Evolutionary conservation across 2,113 vertebrate species (phyloP), one percentile per base, ranked within the genome.

Genomic region (Upupa epops): DNA sequence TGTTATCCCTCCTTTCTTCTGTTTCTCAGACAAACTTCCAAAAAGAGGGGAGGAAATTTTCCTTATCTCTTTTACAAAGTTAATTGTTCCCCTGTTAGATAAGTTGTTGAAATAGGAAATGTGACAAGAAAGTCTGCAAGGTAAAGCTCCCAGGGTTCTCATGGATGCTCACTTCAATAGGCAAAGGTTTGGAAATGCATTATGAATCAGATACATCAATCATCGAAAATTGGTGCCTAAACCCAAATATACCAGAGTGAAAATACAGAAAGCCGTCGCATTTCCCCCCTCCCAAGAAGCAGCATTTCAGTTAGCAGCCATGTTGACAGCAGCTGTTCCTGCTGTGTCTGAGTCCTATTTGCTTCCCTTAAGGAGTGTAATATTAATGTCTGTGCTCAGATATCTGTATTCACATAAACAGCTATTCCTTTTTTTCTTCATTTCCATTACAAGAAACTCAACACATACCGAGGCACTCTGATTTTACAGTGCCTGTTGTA

Each of bases 301-400:
- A n/a, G 32, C 4, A 0, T 69, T 93, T 71, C 87, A 76, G 54
- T 42, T 65, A 64, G 61, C 52, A 86, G 69, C 76, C 83, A 14
- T 6, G 61, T 46, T 84, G 55, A 25, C 76, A 88, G 65, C 92
- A 86, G 83, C 92, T 90, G 90, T 15, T 91, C 90, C 74, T 90
- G 88, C 86, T 8, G 22, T 32, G 90, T 28, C 68, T 11, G 70
- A 84, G 49, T 54, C 37, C 25, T 88, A 42, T n/a, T 66, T 0
- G 0, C 20, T 25, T 7, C 28, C 73, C 66, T 73, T 54, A 32
- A 91, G 45, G 56, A 88, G 45, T 24, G 31, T 12, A 68, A 18
- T 32, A 76, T 3, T 69, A 51, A 58, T 61, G 73, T 37, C 61
- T 4, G 21, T 68, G 32, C 75, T 94, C 36, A n/a, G 70, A 86